A percentile compares a stretch with the other conserved stretches of the same genome.
phyloP scores from a whole-genome alignment of 2,113 vertebrate genomes.

The Castor canadensis region DNA sequence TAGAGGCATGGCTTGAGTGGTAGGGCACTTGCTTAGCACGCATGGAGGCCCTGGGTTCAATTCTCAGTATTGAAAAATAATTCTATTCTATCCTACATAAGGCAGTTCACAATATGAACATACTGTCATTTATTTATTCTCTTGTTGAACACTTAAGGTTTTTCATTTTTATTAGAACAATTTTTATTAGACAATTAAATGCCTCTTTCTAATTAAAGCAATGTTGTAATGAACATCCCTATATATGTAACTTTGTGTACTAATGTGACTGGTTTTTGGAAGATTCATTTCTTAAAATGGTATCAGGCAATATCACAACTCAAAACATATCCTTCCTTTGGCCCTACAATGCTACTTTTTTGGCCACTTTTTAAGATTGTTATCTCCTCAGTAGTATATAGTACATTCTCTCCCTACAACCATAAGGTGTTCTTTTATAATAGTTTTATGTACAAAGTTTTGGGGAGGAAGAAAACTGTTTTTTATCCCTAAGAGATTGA shows the following conservation, averaged over 20 bases:
- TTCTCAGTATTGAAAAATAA: too few species aligned
- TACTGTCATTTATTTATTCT: neutral
- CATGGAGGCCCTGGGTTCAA: too few species aligned
- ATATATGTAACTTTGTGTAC: neutral
- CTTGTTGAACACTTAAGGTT: neutral
- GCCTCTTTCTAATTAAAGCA: neutral
- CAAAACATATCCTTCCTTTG: neutral
- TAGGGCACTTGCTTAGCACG: too few species aligned
- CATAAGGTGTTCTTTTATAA: neutral
- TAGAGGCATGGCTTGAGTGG: too few species aligned
- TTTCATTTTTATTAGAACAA: neutral
- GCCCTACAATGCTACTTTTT: neutral
- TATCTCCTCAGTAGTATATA: neutral
- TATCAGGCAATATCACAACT: neutral
- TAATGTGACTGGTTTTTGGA: neutral
- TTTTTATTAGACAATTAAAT: neutral
- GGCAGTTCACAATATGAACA: neutral
- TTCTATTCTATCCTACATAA: neutral
- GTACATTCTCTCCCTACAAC: neutral
- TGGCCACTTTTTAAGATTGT: neutral
- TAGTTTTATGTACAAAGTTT: neutral
- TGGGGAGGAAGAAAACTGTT: neutral
- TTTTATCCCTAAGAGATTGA: neutral
- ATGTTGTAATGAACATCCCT: neutral
- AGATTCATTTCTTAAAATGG: neutral